Evolutionary conservation across 2,888 invertebrate genomes (phyloP), one percentile per base, ranked within the genome.

Genomic region (Zele albiditarsus): DNA sequence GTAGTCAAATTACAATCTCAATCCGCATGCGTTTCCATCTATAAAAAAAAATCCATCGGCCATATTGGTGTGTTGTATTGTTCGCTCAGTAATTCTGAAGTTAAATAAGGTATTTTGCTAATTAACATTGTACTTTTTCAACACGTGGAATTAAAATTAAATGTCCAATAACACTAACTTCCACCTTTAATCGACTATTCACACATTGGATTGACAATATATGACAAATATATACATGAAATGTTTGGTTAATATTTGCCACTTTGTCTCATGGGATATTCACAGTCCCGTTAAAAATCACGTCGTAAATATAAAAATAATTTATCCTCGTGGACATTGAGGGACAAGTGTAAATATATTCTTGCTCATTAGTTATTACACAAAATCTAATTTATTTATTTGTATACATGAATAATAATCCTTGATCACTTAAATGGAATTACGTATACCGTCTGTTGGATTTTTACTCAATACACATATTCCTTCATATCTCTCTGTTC

Each of bases 11-110:
- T 71, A 57, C 25, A 31, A 49, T 31, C 53, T 38, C 25, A 70
- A 70, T 67, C 76, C 86, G 85, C 86, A 85, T 85, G 86, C 86
- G 86, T 84, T 82, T 81, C 81, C 82, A 84, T 84, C 84, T 82
- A 82, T 83, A 77, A 79, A 85, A 83, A 84, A 87, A 87, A 88
- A 86, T 83, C 79, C 84, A 85, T 88, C 89, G 86, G 90, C 90
- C 90, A 90, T 90, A 90, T 90, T 90, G 89, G 89, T 89, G 88
- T 89, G 87, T 89, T 89, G 88, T 89, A 89, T 89, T 87, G 87
- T 87, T 89, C 86, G 85, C 87, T 87, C 86, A 86, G 88, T 86
- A 87, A 86, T 88, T 88, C 85, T 84, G 85, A 86, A 88, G 87
- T 86, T 82, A 87, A 89, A 85, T 85, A 86, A 88, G 87, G 88